Evolutionary conservation across 2,113 vertebrate genomes (phyloP), one percentile per base, ranked within the genome.

Genomic region (Hymenochirus boettgeri): DNA sequence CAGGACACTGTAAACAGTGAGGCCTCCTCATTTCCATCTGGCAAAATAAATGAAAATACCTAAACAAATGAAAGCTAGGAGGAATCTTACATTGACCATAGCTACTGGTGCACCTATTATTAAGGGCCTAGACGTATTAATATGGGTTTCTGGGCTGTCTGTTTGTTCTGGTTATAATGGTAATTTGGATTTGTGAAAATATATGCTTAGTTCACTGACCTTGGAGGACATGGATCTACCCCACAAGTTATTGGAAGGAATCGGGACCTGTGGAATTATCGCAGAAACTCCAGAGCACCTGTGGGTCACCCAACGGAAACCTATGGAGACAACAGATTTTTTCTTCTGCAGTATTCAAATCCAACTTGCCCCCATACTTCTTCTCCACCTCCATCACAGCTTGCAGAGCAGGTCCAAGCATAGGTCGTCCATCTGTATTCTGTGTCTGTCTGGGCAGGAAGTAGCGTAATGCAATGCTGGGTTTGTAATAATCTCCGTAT

Each of bases 401-500:
- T 90, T 70, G 86, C 91, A 0, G 93, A 93, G 72, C 95, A 99
- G 5, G 85, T 69, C 1, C 89, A 77, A 3, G 67, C 39, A 78
- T 50, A 7, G 81, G 61, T 1, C 73, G 25, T 27, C 96, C 95
- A 98, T 10, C 1, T 33, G 7, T 85, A 78, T 29, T 61, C 70
- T 25, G 24, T 29, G 45, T 27, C 75, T 27, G 64, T 72, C 24
- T 75, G 1, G 85, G 88, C 3, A 82, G 62, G 60, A 92, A 92
- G 64, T 91, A 97, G 71, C 82, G 85, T 79, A 91, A 99, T 65
- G 81, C 83, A 71, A 99, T 90, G 71, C 92, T 86, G 3, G 95
- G 95, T 69, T 76, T 89, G 1, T 91, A 88, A 61, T 79, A 77
- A 13, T 79, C 79, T 11, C 95, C 94, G 1, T 92, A 92, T 63